These are phyloP conservation scores for Lutraria lutraria DNA, from an alignment of 2,888 invertebrate species.

Conservation along the genomic window DNA sequence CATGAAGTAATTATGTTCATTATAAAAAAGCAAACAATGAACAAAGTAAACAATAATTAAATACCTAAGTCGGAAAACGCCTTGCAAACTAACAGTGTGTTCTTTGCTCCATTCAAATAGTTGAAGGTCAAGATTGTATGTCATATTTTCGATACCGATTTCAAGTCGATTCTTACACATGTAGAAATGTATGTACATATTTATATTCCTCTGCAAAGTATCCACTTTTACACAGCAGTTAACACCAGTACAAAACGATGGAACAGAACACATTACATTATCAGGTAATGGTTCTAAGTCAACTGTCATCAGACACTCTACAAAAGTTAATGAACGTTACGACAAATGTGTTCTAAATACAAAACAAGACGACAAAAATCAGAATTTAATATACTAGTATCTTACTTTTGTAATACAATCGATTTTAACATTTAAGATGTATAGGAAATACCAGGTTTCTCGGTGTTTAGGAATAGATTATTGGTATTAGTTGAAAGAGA, in stretches of 20 bases:
- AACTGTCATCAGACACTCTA: background rate
- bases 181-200: background rate
- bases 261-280: constrained; percentile 55
- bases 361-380: no score
- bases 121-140: constrained; percentile 11
- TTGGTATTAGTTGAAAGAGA: no score
- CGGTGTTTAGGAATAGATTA: no score
- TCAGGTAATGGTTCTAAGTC: constrained; percentile 28
- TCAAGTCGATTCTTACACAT: constrained; percentile 20
- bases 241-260: constrained; percentile 64
- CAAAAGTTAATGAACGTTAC: background rate
- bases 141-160: constrained; percentile 35
- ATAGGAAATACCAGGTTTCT: no score
- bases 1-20: no score
- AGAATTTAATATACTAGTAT: no score
- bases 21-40: no score
- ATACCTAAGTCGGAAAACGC: constrained; percentile 28
- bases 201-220: constrained; percentile 30
- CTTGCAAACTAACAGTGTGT: constrained; percentile 25
- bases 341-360: no score
- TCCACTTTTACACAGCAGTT: constrained; percentile 65
- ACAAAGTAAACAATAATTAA: no score
- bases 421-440: no score
- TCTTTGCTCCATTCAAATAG: constrained; percentile 23
- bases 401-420: no score